Conservation (phyloP, 2,113 vertebrate species). For the Amphilophus citrinellus region DNA sequence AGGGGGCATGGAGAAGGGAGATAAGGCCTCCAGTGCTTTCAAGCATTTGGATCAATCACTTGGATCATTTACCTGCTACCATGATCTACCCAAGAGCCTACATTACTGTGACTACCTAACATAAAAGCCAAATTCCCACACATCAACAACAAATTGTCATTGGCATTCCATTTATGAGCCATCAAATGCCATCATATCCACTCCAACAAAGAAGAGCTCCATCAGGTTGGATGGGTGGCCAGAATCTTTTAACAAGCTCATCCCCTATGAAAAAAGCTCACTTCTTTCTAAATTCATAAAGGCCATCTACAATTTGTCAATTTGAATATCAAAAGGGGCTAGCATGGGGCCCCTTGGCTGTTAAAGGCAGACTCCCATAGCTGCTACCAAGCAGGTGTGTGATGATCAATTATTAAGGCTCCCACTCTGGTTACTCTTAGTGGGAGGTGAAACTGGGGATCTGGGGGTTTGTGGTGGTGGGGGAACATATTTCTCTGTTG, state of each 20-base stretch:
- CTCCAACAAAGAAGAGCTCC: slow-evolving; percentile 85
- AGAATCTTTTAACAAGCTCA: slow-evolving; percentile 89
- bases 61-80: slow-evolving; percentile 92
- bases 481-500: slow-evolving; percentile 83
- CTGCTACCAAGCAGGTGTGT: slow-evolving; percentile 97
- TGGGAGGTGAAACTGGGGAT: slow-evolving; percentile 84
- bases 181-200: slow-evolving; percentile 94
- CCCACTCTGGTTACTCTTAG: slow-evolving; percentile 93
- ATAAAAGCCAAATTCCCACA: slow-evolving; percentile 84
- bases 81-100: slow-evolving; percentile 86
- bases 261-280: slow-evolving; percentile 82
- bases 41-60: slow-evolving; percentile 89
- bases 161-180: slow-evolving; percentile 95
- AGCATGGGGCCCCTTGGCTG: slow-evolving; percentile 88
- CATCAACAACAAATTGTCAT: slow-evolving; percentile 93
- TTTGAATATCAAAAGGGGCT: slow-evolving; percentile 99
- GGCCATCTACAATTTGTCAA: slow-evolving; percentile 91
- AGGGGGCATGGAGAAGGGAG: slow-evolving; percentile 22
- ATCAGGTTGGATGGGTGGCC: slow-evolving; percentile 89
- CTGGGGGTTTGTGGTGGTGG: slow-evolving; percentile 76
- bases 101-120: slow-evolving; percentile 82
- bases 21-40: slow-evolving; percentile 83
- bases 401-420: slow-evolving; percentile 99
- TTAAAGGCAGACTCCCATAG: slow-evolving; percentile 90
- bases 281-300: slow-evolving; percentile 84